Evolutionary conservation across 1,140 invertebrate genomes (phyloP).

Genomic region (Lasioglossum albipes): DNA sequence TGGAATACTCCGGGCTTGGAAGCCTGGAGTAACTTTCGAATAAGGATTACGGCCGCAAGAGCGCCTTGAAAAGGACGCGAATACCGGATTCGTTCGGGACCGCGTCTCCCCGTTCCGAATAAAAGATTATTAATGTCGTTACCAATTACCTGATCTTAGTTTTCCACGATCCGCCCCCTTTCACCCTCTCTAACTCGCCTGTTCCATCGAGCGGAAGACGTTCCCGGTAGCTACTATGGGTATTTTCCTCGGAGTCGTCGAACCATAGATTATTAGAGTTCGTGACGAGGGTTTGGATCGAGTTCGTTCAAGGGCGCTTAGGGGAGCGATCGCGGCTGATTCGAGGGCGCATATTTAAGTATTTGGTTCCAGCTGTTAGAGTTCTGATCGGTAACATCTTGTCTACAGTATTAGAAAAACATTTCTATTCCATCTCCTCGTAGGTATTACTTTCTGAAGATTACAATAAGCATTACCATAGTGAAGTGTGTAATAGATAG

Average conservation of each 20-base stretch:
- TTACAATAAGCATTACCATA: too few relatives aligned
- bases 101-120: background rate
- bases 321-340: too few relatives aligned
- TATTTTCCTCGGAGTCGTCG: background rate
- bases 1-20: background rate
- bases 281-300: conserved; percentile 7
- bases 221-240: conserved; percentile 1
- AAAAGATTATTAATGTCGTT: conserved; percentile 26
- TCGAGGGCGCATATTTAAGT: too few relatives aligned
- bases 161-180: background rate
- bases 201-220: background rate
- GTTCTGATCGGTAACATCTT: too few relatives aligned
- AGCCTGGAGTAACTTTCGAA: conserved; percentile 25
- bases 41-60: conserved; percentile 33
- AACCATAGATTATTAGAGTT: conserved; percentile 22
- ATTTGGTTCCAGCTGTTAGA: too few relatives aligned
- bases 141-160: too few relatives aligned
- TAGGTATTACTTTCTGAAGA: too few relatives aligned
- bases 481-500: too few relatives aligned
- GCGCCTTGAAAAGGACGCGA: background rate
- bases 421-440: too few relatives aligned
- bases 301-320: background rate
- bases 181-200: too few relatives aligned
- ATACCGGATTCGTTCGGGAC: background rate
- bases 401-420: too few relatives aligned